Evolutionary conservation across 2,797 vertebrate genomes (phyloP).

Genomic region (Helostoma temminkii): DNA sequence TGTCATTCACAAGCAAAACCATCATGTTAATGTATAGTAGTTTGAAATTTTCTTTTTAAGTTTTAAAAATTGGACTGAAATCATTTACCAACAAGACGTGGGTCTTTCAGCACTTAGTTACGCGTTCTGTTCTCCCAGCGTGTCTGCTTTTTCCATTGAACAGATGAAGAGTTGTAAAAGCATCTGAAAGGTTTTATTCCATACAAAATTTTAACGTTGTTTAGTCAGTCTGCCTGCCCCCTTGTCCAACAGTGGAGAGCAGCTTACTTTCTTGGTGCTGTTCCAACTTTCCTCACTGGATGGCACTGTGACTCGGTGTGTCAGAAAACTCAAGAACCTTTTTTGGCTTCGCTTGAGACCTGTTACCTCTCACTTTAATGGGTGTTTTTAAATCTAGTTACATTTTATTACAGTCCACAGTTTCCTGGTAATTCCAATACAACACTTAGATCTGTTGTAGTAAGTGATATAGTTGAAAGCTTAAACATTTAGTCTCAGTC

Average conservation of each 20-base stretch:
- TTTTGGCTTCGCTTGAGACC: constrained; percentile 49
- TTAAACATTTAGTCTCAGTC: constrained; percentile 20
- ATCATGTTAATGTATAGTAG: constrained; percentile 56
- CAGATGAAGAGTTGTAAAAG: constrained; percentile 21
- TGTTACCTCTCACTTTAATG: constrained; percentile 49
- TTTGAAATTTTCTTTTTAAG: constrained; percentile 58
- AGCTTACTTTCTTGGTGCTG: constrained; percentile 44
- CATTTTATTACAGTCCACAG: constrained; percentile 38
- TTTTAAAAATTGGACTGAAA: constrained; percentile 60
- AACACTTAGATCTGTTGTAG: constrained; percentile 10
- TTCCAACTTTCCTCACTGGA: constrained; percentile 60
- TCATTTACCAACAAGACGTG: constrained; percentile 48
- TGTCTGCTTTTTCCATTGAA: constrained; percentile 19
- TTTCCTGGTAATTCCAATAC: constrained; percentile 20
- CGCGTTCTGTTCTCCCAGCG: constrained; percentile 33
- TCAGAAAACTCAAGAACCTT: constrained; percentile 38
- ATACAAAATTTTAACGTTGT: constrained; percentile 17
- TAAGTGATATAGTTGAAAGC: constrained; percentile 9
- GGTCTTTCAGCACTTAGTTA: constrained; percentile 47
- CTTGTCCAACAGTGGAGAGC: constrained; percentile 30
- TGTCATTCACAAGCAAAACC: constrained; percentile 73
- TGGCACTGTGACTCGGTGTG: constrained; percentile 50
- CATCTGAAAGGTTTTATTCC: constrained; percentile 49
- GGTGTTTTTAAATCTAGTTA: constrained; percentile 61
- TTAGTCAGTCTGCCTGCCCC: constrained; percentile 37